Conservation (phyloP, 2,797 vertebrate genomes). For the Urocyon cinereoargenteus region DNA sequence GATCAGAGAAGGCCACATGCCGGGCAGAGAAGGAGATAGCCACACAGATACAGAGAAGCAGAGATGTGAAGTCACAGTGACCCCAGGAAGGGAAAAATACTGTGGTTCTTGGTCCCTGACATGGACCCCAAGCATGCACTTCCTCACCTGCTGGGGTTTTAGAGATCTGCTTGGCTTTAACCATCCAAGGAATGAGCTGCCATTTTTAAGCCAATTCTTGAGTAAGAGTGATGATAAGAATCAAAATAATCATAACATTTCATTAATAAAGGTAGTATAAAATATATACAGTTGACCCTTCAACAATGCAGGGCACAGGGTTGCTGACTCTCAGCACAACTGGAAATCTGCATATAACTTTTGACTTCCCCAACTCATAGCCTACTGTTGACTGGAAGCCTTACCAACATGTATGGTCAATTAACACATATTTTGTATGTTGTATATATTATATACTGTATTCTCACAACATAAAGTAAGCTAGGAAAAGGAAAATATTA, state of each 20-base stretch:
- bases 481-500: not conserved
- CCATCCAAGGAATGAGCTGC: not conserved
- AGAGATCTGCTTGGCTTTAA: not conserved
- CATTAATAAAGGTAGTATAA: not conserved
- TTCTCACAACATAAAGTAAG: not conserved
- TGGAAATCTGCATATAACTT: not conserved
- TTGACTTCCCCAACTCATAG: not conserved
- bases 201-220: not conserved
- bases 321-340: not conserved
- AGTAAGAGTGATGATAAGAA: not conserved
- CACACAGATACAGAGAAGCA: not conserved
- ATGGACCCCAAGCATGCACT: not conserved
- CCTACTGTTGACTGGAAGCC: not conserved
- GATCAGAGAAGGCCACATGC: not conserved
- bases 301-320: not conserved
- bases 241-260: not conserved
- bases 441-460: not conserved
- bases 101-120: fast-evolving
- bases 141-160: not conserved
- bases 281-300: not conserved
- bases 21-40: not conserved
- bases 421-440: not conserved
- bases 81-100: too few species aligned
- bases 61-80: not conserved
- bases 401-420: not conserved